Evolutionary conservation across 2,797 vertebrate genomes (phyloP).

Genomic region (Myotis planiceps): DNA sequence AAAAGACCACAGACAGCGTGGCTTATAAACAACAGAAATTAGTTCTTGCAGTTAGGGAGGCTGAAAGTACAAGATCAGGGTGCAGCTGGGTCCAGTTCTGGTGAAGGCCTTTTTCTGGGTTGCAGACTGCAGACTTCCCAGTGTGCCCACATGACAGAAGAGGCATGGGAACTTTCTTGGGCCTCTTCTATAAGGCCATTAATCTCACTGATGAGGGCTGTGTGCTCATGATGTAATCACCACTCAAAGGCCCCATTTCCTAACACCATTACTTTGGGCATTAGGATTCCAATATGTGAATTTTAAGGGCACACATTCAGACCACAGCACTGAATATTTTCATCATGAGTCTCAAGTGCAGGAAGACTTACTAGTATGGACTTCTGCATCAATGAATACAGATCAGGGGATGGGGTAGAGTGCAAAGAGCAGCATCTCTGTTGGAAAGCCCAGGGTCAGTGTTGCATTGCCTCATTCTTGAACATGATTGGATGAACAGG

Average conservation of each 20-base stretch:
- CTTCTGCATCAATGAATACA: not conserved
- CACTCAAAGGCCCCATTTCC: not conserved
- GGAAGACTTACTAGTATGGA: not conserved
- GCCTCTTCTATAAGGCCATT: not conserved
- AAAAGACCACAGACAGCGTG: not conserved
- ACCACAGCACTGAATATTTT: not conserved
- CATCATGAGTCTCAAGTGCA: not conserved
- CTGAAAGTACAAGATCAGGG: not conserved
- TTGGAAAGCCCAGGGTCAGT: not conserved
- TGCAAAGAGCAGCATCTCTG: not conserved
- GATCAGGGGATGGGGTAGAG: not conserved
- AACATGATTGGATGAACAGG: not conserved
- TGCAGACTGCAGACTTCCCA: not conserved
- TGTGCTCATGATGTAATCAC: not conserved
- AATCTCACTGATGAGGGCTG: not conserved
- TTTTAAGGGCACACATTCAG: not conserved
- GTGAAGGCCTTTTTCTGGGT: not conserved
- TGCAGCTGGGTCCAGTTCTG: too few relatives aligned
- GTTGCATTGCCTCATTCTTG: not conserved
- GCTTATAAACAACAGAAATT: not conserved
- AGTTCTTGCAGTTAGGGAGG: not conserved
- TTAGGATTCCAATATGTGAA: not conserved
- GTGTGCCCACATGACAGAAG: not conserved
- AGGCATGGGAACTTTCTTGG: not conserved
- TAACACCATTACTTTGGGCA: not conserved